Evolutionary conservation across 2,797 vertebrate genomes (phyloP).

Genomic region (Peromyscus melanophrys): DNA sequence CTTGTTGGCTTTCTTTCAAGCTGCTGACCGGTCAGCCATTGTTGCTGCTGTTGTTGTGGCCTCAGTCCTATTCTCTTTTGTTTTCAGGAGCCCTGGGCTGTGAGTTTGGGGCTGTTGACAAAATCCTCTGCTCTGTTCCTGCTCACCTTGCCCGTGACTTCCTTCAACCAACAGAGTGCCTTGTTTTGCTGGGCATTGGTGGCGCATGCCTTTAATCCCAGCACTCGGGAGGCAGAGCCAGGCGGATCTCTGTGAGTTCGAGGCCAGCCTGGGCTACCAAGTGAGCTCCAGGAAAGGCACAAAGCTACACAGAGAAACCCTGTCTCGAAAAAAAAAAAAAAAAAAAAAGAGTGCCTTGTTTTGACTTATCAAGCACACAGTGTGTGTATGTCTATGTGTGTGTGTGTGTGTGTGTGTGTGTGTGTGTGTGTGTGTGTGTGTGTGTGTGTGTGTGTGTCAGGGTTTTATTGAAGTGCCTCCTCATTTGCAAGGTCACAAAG

Average conservation of each 20-base stretch:
- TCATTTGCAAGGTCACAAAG: neutral
- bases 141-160: rapidly evolving
- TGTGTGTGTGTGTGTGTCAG: neutral
- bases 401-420: rapidly evolving
- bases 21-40: neutral
- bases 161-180: neutral
- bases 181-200: too few relatives aligned
- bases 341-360: too few relatives aligned
- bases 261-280: too few relatives aligned
- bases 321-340: too few relatives aligned
- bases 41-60: rapidly evolving
- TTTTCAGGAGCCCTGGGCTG: neutral
- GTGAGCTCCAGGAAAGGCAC: too few relatives aligned
- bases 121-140: neutral
- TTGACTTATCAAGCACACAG: neutral
- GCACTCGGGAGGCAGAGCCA: too few relatives aligned
- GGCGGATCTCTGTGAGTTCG: too few relatives aligned
- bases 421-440: too few relatives aligned
- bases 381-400: too few relatives aligned
- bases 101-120: rapidly evolving
- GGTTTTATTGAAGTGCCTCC: neutral
- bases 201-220: too few relatives aligned
- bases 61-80: rapidly evolving
- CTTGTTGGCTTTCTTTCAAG: neutral
- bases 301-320: too few relatives aligned